Base-by-base conservation (phyloP, 2,113 vertebrate genomes). In the Channa argus region DNA sequence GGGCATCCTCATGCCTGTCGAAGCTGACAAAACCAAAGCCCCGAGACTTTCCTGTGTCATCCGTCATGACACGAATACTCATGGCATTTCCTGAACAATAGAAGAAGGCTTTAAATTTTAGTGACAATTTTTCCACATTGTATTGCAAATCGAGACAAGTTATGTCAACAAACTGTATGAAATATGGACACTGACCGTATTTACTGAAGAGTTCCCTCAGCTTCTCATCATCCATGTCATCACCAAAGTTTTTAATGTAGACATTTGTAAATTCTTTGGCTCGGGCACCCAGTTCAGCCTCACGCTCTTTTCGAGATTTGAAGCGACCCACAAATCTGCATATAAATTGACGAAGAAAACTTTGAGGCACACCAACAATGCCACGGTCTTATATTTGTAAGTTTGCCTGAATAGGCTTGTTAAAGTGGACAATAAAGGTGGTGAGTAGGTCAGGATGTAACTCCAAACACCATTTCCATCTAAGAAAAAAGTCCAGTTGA, bases 211-310 rank as follows among this genome's bases (percentile, higher is more conserved):
- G 88, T 68, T 98, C 97, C 88, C 96, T 97, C 90, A 99, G 95
- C 89, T 96, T 96, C 87, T 98, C 97, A 36, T 99, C 98, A 64
- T 99, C 96, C 96, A 99, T 98, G 79, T 99, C 97, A 62, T 97
- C 96, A 2, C 96, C 96, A 87, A 97, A 97, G 92, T 97, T 97
- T 91, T 97, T 97, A 60, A 99, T 96, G 87, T 99, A 99, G 79
- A 99, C 98, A 54, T 99, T 99, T 45, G 97, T 99, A 82, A 99
- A 99, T 82, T 99, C 97, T 83, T 96, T 98, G 82, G 97, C 97
- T 60, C 96, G 95, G 74, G 97, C 97, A 54, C 97, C 97, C 83
- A 99, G 95, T 83, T 99, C 97, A 67, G 96, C 97, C 92, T 99
- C 97, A 2, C 98, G 95, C 79, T 99, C 97, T 88, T 99, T 99